Percentiles rank a stretch among this genome's conserved stretches.
phyloP scores from a whole-genome alignment of 2,113 vertebrate genomes.

The Bufo gargarizans region DNA sequence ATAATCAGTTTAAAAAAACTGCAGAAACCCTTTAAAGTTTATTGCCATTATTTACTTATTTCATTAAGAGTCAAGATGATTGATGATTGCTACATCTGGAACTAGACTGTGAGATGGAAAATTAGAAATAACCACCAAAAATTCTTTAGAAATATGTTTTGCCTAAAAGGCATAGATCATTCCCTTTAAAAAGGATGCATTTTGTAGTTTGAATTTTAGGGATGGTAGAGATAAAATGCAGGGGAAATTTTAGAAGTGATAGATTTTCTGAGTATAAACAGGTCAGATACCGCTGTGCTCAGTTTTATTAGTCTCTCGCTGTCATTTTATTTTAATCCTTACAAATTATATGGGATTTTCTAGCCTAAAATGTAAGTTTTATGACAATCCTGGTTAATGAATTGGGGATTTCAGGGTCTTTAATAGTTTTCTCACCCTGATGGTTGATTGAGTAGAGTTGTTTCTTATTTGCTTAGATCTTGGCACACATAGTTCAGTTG shows the following conservation, averaged over 20 bases:
- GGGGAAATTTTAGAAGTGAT: neutral
- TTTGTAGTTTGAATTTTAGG: neutral
- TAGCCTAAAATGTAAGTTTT: neutral
- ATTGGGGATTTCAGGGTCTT: constrained; percentile 14
- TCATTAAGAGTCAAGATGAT: too few relatives aligned
- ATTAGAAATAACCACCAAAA: too few relatives aligned
- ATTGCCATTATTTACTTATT: too few relatives aligned
- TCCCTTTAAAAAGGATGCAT: too few relatives aligned
- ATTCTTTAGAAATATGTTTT: too few relatives aligned
- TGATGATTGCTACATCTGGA: too few relatives aligned
- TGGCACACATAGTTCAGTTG: constrained; percentile 20
- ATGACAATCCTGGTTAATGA: neutral
- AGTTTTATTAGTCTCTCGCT: neutral
- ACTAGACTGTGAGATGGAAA: too few relatives aligned
- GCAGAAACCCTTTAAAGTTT: too few relatives aligned
- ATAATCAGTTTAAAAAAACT: too few relatives aligned
- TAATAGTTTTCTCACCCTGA: neutral
- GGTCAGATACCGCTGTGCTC: neutral
- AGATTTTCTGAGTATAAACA: neutral
- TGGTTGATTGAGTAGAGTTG: neutral
- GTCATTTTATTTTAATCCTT: constrained; percentile 14
- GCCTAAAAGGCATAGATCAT: too few relatives aligned
- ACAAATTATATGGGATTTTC: neutral
- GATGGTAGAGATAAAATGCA: neutral
- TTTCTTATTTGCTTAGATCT: neutral